Base-by-base conservation (phyloP, 64 coral and sea anemone species). In the Montipora cactus region DNA sequence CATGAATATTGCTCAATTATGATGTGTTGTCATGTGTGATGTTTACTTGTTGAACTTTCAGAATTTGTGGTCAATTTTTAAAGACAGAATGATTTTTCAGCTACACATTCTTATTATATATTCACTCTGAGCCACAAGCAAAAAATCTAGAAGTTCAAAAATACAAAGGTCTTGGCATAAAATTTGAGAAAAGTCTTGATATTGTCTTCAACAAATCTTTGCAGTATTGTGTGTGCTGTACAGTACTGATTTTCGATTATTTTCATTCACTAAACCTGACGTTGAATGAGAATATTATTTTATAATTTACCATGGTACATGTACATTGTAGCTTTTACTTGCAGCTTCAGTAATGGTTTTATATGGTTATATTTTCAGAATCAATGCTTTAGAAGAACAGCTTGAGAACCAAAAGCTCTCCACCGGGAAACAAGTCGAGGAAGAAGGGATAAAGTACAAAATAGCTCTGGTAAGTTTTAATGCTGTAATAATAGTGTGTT, bases 371-470 rank as follows among this genome's bases (percentile, higher is more conserved):
- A 14, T 69, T 91, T 94, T 12, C 70, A 99, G 98, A 86, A 99
- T 99, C 79, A 99, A 99, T 85, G 98, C 95, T 13, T 79, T 99
- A 84, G 98, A 99, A 81, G 98, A 99, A 76, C 95, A 96, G 37
- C 57, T 99, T 14, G 92, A 96, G 7, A 92, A 75, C n/a, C 98
- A 99, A 53, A 96, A 96, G 71, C 62, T 89, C 8, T 79, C 87
- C 45, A 96, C 98, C 52, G 94, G 92, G 76, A 90, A 94, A 72
- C 90, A 92, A 79, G 98, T 99, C 8, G 84, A 82, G 52, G 92
- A 96, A 44, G 98, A 99, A 81, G 85, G 92, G 6, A 79, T 90
- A 55, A 95, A 94, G 78, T 93, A 99, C 18, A 96, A 94, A 76
- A 66, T 78, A 22, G 98, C 95, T 37, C 74, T 99, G 89, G 98